Conservation (phyloP, 1,140 invertebrate genomes). For the Drosophila kepulauana region DNA sequence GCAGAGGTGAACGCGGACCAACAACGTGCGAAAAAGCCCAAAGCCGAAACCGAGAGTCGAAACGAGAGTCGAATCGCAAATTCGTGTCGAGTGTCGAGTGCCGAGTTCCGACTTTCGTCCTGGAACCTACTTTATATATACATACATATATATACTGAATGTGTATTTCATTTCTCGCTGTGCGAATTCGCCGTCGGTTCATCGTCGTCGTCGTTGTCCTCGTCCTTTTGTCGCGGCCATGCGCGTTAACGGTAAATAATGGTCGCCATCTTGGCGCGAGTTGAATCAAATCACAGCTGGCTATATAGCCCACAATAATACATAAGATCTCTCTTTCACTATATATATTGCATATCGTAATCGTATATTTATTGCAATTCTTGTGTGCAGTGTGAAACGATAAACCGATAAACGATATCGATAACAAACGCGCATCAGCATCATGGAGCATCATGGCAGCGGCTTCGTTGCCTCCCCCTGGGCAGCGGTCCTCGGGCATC, state of each 20-base stretch:
- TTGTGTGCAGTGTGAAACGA: slow-evolving; percentile 5
- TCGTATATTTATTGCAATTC: not conserved
- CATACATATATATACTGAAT: not conserved
- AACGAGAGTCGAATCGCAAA: not conserved
- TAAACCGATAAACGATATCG: slow-evolving; percentile 3
- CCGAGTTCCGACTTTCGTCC: not conserved
- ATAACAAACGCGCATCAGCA: slow-evolving; percentile 13
- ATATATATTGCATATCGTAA: slow-evolving; percentile 3
- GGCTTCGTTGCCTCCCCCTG: slow-evolving; percentile 89
- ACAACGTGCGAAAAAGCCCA: slow-evolving; percentile 72
- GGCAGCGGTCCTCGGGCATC: slow-evolving; percentile 89
- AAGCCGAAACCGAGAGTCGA: slow-evolving; percentile 19
- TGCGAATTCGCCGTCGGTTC: slow-evolving; percentile 42
- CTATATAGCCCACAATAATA: slow-evolving; percentile 24
- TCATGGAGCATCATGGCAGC: slow-evolving; percentile 88
- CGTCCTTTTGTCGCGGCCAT: slow-evolving; percentile 54
- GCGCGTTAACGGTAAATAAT: slow-evolving; percentile 83
- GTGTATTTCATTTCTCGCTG: slow-evolving; percentile 3
- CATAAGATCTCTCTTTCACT: slow-evolving; percentile 1
- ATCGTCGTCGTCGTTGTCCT: not conserved
- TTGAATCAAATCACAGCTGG: slow-evolving; percentile 68
- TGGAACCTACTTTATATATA: not conserved
- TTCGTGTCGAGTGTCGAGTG: not conserved
- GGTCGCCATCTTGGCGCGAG: slow-evolving; percentile 77
- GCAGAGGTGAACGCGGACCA: slow-evolving; percentile 85